Conservation (phyloP, 2,888 invertebrate genomes). For the Atrina japonica region DNA sequence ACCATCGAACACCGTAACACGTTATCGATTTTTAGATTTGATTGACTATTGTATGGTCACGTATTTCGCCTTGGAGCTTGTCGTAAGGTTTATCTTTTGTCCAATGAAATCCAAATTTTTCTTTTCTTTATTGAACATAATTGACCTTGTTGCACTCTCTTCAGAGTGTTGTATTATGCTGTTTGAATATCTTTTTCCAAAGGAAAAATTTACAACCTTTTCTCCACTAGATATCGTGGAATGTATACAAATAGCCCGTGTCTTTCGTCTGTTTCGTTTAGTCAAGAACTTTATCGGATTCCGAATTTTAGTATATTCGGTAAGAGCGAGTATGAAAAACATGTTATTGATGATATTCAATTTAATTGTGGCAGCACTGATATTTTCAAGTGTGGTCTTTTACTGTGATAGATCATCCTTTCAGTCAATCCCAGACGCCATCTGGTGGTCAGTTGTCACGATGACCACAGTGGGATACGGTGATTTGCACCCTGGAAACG, state of each 20-base stretch:
- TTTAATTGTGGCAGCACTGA: conserved; percentile 57
- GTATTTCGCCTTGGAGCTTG: conserved; percentile 61
- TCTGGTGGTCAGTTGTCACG: conserved; percentile 69
- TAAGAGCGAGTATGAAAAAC: conserved; percentile 61
- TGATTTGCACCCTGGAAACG: conserved; percentile 57
- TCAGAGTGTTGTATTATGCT: conserved; percentile 52
- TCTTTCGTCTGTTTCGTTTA: conserved; percentile 62
- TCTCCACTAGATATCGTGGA: conserved; percentile 54
- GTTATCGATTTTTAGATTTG: conserved; percentile 35
- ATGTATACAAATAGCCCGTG: conserved; percentile 55
- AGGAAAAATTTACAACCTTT: conserved; percentile 42
- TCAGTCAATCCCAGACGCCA: conserved; percentile 59
- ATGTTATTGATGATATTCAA: conserved; percentile 62
- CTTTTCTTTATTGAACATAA: conserved; percentile 52
- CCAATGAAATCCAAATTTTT: conserved; percentile 51
- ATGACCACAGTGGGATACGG: conserved; percentile 73
- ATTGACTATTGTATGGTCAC: conserved; percentile 43
- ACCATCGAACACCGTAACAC: conserved; percentile 24
- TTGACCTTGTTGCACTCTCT: conserved; percentile 54
- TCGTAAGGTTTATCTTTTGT: conserved; percentile 51
- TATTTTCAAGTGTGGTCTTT: conserved; percentile 63
- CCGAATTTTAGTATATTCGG: conserved; percentile 62
- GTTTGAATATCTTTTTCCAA: conserved; percentile 42
- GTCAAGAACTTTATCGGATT: conserved; percentile 63
- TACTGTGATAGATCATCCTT: conserved; percentile 54